phyloP scores from a whole-genome alignment of 2,888 invertebrate species.

The Nineta flava region DNA sequence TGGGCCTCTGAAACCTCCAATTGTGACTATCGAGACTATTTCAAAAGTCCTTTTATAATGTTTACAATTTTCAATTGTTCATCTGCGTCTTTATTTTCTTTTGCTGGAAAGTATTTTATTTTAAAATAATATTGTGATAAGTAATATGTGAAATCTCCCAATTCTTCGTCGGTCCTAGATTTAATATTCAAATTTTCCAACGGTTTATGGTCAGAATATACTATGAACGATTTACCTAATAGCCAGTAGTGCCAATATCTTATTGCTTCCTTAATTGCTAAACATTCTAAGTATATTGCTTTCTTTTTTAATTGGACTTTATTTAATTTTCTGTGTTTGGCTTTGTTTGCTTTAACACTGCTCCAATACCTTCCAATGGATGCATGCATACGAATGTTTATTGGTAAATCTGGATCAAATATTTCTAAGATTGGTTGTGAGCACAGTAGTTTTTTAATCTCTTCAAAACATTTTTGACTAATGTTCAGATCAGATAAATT shows the following conservation, averaged over 20 bases:
- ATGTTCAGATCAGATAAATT: slow-evolving; percentile 2
- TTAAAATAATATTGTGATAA: background rate
- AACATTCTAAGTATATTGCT: background rate
- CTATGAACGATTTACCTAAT: background rate
- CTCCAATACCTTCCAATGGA: background rate
- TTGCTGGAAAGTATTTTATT: background rate
- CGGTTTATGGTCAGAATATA: background rate
- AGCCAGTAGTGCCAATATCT: background rate
- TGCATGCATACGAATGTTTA: slow-evolving; percentile 9
- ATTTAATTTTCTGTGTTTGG: no score
- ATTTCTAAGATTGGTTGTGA: slow-evolving; percentile 10
- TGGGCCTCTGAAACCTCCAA: background rate
- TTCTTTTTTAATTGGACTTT: background rate
- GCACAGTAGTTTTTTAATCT: slow-evolving; percentile 10
- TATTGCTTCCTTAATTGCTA: background rate
- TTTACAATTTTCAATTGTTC: background rate
- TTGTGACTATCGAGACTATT: background rate
- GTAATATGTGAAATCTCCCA: background rate
- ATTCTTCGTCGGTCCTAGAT: background rate
- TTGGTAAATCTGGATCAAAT: slow-evolving; percentile 11
- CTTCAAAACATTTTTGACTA: background rate
- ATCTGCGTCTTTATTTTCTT: background rate
- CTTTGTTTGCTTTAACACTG: background rate
- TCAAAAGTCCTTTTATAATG: background rate
- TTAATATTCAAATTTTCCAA: background rate